Base-by-base conservation (phyloP, 2,113 vertebrate genomes). In the Platichthys stellatus region DNA sequence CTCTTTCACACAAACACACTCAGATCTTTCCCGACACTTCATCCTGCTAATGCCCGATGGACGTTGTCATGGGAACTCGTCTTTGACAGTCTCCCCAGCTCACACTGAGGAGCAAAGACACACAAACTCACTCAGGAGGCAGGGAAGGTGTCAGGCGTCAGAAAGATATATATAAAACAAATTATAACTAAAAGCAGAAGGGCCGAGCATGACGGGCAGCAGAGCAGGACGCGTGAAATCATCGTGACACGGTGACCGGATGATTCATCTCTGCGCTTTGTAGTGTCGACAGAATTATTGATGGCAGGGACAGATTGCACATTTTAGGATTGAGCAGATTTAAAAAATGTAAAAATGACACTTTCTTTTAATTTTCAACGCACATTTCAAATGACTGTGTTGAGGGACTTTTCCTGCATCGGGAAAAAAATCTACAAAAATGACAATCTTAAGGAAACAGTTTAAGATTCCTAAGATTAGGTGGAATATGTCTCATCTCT, bases 21-120 rank as follows among this genome's bases (percentile, higher is more conserved):
- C 12, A 23, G 51, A 72, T 68, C 56, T 69, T 69, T 70, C 82
- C 63, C 47, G 61, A 85, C 68, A 74, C 78, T 69, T 72, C 51
- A 13, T 54, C 64, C 76, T 84, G 43, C 59, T 61, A 81, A 75
- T 12, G 72, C 78, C 74, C 63, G 73, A 76, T 72, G 53, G 71
- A 86, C 70, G 88, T 92, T 90, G 91, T 85, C 86, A 92, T 90
- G 84, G 91, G 82, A 92, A 92, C 89, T 84, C 82, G 80, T 85
- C 79, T 83, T 81, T 83, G 84, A 88, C 74, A 75, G 73, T 81
- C 77, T 78, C 72, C 54, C 80, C 53, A 3, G 40, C 51, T 58
- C 47, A 63, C 65, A 73, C 2, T 47, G 45, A 47, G 43, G 65
- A 43, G 63, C 54, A 35, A 63, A 81, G 64, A 78, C 76, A 76